Percentiles rank a stretch among this genome's conserved stretches.
Evolutionary conservation across 2,113 vertebrate species (phyloP).

Genomic region (Xiphorhynchus elegans): DNA sequence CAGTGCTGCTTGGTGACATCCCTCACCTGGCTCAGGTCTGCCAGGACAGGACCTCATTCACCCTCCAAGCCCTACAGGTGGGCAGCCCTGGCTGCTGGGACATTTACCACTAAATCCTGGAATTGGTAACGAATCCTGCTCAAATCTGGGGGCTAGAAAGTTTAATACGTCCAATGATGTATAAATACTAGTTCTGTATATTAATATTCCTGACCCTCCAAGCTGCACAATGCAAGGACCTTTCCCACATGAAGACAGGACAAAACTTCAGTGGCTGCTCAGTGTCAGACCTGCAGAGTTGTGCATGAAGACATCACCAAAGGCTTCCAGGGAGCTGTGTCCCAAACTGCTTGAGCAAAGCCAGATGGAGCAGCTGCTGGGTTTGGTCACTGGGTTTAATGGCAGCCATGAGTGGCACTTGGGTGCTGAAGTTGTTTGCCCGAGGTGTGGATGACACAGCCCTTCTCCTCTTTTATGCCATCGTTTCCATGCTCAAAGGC

Average conservation of each 20-base stretch:
- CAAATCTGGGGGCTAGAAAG: background rate
- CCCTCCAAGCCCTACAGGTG: background rate
- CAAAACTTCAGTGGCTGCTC: background rate
- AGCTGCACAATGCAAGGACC: background rate
- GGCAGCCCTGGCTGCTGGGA: background rate
- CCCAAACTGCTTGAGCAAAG: background rate
- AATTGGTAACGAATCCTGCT: background rate
- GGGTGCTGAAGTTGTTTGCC: background rate
- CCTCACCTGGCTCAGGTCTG: background rate
- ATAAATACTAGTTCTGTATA: background rate
- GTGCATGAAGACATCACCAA: background rate
- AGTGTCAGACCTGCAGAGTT: accelerated
- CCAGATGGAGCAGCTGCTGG: background rate
- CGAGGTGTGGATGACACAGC: background rate
- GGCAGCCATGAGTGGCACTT: background rate
- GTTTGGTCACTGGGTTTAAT: background rate
- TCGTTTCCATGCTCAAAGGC: accelerated
- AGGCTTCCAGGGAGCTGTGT: background rate
- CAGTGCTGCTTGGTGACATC: background rate
- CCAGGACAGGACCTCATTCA: background rate
- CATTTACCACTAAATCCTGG: background rate
- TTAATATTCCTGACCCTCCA: background rate
- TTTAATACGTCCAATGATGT: background rate
- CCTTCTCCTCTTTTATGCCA: accelerated
- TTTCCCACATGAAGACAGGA: background rate